Evolutionary conservation across 1,140 invertebrate species (phyloP), one percentile per base, ranked within the genome.

Genomic region (Drosophila simulans): DNA sequence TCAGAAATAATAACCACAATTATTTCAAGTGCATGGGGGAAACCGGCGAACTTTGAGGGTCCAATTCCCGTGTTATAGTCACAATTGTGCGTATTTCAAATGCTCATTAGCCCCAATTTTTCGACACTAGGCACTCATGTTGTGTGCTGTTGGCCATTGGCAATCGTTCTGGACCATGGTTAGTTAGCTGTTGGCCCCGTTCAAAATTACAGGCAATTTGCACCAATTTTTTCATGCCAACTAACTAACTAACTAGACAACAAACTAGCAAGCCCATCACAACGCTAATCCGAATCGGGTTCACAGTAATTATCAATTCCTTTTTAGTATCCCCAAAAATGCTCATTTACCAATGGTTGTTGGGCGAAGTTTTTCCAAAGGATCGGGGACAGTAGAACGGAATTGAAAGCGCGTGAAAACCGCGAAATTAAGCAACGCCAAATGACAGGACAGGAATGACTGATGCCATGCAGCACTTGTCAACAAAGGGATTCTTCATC

Each of bases 31-130:
- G 53, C 5, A 54, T 3, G 7, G 12, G 27, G 13, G 7, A 17
- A 15, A 17, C 13, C 11, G 42, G 5, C n/a, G 12, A 46, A 66
- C 40, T 46, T n/a, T 69, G 39, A 17, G 22, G 34, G 56, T 60
- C 37, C 35, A 56, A 46, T 59, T 81, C 54, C 52, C 42, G 68
- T 64, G 37, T 78, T 80, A 88, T 81, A 81, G 82, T 63, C 74
- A 81, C 82, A 85, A 85, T 81, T 86, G 82, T 86, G 82, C 78
- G 82, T 78, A 75, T 78, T 86, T 82, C 75, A 83, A 88, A 83
- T 86, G 83, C 80, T 86, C 83, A 86, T 86, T 86, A 86, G 83
- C 62, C 79, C 68, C 75, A 77, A 83, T 83, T 88, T 86, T 86
- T 86, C 53, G 65, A 60, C 83, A 86, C 75, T 76, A 76, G 77